phyloP scores from a whole-genome alignment of 2,888 invertebrate species.

The Athetis lepigone region DNA sequence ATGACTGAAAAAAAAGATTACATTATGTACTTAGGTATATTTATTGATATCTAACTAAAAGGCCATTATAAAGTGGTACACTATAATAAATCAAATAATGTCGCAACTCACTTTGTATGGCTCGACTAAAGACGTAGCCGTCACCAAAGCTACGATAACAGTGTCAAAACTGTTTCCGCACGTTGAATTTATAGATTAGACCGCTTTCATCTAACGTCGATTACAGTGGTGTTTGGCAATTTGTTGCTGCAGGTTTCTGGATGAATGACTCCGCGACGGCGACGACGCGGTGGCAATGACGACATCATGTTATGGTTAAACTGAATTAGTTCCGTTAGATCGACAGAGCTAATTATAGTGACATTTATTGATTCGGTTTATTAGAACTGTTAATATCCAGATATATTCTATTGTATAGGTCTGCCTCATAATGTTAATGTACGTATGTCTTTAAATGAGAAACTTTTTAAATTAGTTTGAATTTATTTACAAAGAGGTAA shows the following conservation, averaged over 20 bases:
- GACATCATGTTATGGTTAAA: constrained; percentile 84
- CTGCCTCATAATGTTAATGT: not conserved
- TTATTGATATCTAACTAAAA: not conserved
- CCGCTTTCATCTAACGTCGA: constrained; percentile 85
- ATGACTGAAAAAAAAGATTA: constrained; percentile 70
- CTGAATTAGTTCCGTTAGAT: constrained; percentile 84
- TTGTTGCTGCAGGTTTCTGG: constrained; percentile 88
- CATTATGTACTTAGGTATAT: not conserved
- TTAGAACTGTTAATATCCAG: not conserved
- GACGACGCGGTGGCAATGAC: constrained; percentile 76
- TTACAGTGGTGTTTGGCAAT: constrained; percentile 88
- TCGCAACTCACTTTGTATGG: constrained; percentile 55
- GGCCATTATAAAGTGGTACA: not conserved
- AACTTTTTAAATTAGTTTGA: constrained; percentile 46
- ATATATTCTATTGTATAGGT: not conserved
- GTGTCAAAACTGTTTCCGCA: constrained; percentile 83
- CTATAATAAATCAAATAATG: constrained; percentile 7
- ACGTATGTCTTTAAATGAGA: constrained; percentile 6
- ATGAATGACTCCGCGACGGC: constrained; percentile 81
- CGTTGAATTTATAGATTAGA: constrained; percentile 88
- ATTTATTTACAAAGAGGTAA: constrained; percentile 85
- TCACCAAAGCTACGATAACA: constrained; percentile 74
- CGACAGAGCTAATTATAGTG: constrained; percentile 56
- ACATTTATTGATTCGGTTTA: constrained; percentile 62
- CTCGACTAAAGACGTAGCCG: constrained; percentile 68